phyloP scores from a whole-genome alignment of 2,888 invertebrate species.

The Sarcophaga carnaria region DNA sequence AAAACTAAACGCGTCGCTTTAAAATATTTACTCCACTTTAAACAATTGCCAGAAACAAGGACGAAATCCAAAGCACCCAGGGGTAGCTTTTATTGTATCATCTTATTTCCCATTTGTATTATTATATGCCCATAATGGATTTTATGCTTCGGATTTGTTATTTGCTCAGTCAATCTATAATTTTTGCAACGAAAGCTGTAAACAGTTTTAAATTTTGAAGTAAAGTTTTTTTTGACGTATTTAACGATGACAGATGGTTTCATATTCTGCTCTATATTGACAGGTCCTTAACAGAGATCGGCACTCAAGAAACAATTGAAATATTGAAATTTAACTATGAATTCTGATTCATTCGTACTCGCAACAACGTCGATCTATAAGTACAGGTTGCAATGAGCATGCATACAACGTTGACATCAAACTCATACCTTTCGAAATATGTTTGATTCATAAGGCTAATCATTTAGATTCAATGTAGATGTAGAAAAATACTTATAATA shows the following conservation, averaged over 20 bases:
- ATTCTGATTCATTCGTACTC: too few relatives aligned
- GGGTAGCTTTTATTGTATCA: not conserved
- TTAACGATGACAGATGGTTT: not conserved
- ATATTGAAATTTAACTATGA: too few relatives aligned
- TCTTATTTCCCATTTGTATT: not conserved
- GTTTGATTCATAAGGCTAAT: too few relatives aligned
- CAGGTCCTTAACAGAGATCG: too few relatives aligned
- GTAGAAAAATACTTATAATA: too few relatives aligned
- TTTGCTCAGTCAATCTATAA: not conserved
- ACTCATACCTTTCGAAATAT: too few relatives aligned
- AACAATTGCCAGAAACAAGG: not conserved
- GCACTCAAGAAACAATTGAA: too few relatives aligned
- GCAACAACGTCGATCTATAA: too few relatives aligned
- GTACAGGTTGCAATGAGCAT: too few relatives aligned
- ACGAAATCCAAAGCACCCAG: not conserved
- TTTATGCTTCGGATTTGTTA: not conserved
- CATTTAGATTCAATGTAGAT: too few relatives aligned
- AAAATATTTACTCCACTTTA: conserved; percentile 63
- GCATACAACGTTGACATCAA: too few relatives aligned
- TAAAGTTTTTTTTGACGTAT: not conserved
- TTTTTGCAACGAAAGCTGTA: not conserved
- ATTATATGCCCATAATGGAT: not conserved
- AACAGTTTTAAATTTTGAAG: not conserved
- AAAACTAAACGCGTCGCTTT: conserved; percentile 49
- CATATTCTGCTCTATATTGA: not conserved